Conservation (phyloP, 2,888 invertebrate species). For the Zhuqinia jingwanae region DNA sequence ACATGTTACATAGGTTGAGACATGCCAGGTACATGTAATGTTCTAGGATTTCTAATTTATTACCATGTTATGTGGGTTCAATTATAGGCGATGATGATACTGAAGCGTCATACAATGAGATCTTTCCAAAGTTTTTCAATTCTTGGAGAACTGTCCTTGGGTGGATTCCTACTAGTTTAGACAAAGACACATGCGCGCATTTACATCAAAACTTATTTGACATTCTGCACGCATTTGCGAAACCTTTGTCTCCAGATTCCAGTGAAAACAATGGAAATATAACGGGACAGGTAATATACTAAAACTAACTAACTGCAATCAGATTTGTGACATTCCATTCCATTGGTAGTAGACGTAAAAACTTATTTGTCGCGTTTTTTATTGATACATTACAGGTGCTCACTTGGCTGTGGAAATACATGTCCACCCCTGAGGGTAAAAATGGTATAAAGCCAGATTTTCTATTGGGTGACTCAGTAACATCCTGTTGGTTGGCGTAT, state of each 20-base stretch:
- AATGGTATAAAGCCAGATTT: not conserved
- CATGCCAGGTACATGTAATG: too few species aligned
- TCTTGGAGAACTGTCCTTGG: conserved; percentile 44
- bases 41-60: not conserved
- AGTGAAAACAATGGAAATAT: not conserved
- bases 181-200: not conserved
- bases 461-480: conserved; percentile 39
- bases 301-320: too few species aligned
- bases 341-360: too few species aligned
- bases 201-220: conserved; percentile 56
- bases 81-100: conserved; percentile 52
- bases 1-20: too few species aligned
- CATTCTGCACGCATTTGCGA: conserved; percentile 50
- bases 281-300: too few species aligned
- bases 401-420: conserved; percentile 55
- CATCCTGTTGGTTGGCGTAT: conserved; percentile 44
- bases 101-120: conserved; percentile 44
- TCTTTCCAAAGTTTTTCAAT: conserved; percentile 70
- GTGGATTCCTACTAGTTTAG: conserved; percentile 20
- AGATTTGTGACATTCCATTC: too few species aligned
- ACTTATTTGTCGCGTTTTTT: not conserved
- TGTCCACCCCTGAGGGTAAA: not conserved
- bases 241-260: conserved; percentile 43
- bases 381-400: conserved; percentile 43
- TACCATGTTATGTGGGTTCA: not conserved